phyloP scores from a whole-genome alignment of 2,113 vertebrate species.

The Terrapene triunguis region DNA sequence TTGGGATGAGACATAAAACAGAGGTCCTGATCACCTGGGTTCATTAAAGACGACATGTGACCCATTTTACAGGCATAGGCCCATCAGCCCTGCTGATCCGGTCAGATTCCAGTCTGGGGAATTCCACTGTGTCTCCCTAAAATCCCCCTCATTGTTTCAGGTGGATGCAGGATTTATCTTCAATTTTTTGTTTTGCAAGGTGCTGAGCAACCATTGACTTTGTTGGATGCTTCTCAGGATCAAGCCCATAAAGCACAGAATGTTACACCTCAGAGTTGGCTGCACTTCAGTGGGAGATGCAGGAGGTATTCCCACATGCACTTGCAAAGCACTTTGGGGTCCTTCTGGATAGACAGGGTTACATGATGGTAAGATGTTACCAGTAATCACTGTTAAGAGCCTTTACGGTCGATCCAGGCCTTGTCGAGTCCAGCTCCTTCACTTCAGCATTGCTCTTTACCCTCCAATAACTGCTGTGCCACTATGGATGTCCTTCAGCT shows the following conservation, averaged over 20 bases:
- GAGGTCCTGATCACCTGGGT: fast-evolving
- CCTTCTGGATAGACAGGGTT: fast-evolving
- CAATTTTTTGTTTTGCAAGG: neutral
- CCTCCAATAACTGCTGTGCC: neutral
- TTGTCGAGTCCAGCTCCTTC: neutral
- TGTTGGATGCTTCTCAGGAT: fast-evolving
- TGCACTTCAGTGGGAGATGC: fast-evolving
- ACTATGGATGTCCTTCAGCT: neutral
- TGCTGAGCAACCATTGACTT: neutral
- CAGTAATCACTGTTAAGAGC: fast-evolving
- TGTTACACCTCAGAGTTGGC: fast-evolving
- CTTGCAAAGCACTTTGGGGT: neutral
- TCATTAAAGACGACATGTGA: neutral
- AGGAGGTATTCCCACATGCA: neutral
- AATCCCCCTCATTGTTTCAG: neutral
- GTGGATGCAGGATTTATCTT: neutral
- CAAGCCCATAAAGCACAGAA: neutral
- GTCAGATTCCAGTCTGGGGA: neutral
- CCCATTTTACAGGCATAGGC: neutral
- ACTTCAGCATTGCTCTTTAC: neutral
- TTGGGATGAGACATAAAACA: neutral
- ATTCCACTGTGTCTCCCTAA: neutral
- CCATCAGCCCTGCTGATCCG: neutral
- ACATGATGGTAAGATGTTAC: neutral
- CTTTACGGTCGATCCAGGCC: neutral